Percentiles rank a stretch among this genome's conserved stretches.
Conservation (phyloP, 2,797 vertebrate species). For the Leontopithecus rosalia region DNA sequence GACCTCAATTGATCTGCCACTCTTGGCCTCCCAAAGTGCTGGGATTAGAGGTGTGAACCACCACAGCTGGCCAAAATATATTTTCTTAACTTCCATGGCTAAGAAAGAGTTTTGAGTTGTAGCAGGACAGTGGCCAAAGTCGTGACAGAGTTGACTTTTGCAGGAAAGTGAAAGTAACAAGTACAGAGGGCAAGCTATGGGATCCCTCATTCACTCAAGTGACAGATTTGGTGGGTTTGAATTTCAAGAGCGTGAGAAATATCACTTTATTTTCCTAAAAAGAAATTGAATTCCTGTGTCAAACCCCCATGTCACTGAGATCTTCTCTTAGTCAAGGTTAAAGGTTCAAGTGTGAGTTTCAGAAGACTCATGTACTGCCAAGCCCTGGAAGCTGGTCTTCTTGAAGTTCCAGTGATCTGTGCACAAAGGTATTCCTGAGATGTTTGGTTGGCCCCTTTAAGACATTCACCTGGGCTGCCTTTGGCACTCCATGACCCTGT, state of each 20-base stretch:
- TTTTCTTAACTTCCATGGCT: not conserved
- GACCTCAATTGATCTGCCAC: not conserved
- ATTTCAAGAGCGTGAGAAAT: not conserved
- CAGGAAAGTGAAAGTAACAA: not conserved
- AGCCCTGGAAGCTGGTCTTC: not conserved
- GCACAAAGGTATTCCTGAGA: not conserved
- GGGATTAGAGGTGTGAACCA: not conserved
- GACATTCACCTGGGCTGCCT: not conserved
- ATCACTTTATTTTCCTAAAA: not conserved
- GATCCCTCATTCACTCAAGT: not conserved
- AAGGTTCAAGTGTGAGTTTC: not conserved
- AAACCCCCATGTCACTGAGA: not conserved
- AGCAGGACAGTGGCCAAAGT: not conserved
- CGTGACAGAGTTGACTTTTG: not conserved
- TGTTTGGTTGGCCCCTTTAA: not conserved
- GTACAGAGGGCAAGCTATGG: not conserved
- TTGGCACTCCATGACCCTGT: fast-evolving
- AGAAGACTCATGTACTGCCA: not conserved
- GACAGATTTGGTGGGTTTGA: not conserved
- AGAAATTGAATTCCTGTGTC: not conserved
- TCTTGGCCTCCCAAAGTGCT: not conserved
- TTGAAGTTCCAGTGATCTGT: not conserved
- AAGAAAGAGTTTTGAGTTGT: not conserved
- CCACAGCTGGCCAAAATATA: not conserved
- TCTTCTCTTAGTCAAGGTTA: not conserved